Evolutionary conservation across 2,888 invertebrate genomes (phyloP).

Genomic region (Sarcophaga carnaria): DNA sequence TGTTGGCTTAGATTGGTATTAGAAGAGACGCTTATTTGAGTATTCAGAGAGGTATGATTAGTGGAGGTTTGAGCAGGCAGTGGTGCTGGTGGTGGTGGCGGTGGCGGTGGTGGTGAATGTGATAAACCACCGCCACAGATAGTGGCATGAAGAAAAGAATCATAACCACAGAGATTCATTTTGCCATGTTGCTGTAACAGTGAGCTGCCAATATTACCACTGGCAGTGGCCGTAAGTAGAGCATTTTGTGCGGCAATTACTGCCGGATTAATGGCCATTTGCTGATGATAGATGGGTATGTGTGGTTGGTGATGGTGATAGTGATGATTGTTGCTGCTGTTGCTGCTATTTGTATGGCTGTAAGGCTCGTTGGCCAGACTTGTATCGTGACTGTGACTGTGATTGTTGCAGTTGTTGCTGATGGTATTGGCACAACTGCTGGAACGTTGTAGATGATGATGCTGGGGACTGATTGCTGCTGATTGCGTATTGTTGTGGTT

Average conservation of each 20-base stretch:
- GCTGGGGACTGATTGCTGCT: conserved; percentile 63
- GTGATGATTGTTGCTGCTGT: conserved; percentile 72
- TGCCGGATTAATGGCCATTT: conserved; percentile 85
- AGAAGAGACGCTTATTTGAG: background rate
- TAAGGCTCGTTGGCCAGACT: conserved; percentile 77
- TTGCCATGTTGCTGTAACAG: conserved; percentile 79
- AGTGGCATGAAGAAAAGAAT: conserved; percentile 85
- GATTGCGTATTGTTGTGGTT: conserved; percentile 77
- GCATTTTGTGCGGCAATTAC: conserved; percentile 81
- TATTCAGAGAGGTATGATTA: background rate
- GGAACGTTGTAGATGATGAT: conserved; percentile 70
- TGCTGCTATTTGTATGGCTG: conserved; percentile 73
- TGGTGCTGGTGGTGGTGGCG: background rate
- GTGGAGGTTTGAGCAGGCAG: background rate
- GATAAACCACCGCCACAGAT: conserved; percentile 82
- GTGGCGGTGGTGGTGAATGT: conserved; percentile 51
- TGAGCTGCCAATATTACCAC: background rate
- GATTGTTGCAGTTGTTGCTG: conserved; percentile 73
- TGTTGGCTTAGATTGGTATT: background rate
- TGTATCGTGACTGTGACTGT: conserved; percentile 73
- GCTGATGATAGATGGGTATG: conserved; percentile 85
- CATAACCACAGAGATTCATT: conserved; percentile 83
- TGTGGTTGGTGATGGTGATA: conserved; percentile 79
- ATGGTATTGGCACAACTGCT: conserved; percentile 71
- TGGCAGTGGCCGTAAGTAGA: conserved; percentile 34